phyloP scores from a whole-genome alignment of 2,797 vertebrate genomes.

The Catostomus latipinnis region DNA sequence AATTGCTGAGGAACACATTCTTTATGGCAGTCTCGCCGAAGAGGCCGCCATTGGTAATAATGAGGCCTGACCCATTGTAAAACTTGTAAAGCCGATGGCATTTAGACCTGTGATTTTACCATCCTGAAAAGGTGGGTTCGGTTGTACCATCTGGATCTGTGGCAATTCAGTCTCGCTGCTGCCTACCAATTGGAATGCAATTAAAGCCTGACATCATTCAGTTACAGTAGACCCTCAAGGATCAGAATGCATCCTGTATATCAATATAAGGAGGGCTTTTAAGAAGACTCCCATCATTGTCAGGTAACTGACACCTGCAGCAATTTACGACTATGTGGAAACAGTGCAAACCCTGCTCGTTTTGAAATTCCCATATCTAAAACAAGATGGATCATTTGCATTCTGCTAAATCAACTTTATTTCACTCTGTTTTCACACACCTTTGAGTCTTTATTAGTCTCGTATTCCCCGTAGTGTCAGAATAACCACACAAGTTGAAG shows the following conservation, averaged over 20 bases:
- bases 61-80: slow-evolving; percentile 83
- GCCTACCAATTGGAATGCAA: slow-evolving; percentile 44
- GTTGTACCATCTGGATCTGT: slow-evolving; percentile 63
- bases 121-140: slow-evolving; percentile 73
- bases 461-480: slow-evolving; percentile 10
- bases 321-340: slow-evolving; percentile 23
- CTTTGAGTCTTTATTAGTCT: slow-evolving; percentile 11
- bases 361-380: slow-evolving; percentile 24
- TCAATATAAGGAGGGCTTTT: slow-evolving; percentile 34
- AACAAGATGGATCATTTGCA: slow-evolving; percentile 1
- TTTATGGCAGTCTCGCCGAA: slow-evolving; percentile 87
- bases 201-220: slow-evolving; percentile 42
- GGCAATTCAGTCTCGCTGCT: slow-evolving; percentile 35
- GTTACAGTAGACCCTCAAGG: slow-evolving; percentile 39
- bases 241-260: slow-evolving; percentile 14
- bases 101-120: slow-evolving; percentile 81
- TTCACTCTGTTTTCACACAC: background rate
- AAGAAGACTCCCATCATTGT: slow-evolving; percentile 21
- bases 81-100: slow-evolving; percentile 88
- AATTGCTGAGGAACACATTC: slow-evolving; percentile 91
- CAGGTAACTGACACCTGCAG: slow-evolving; percentile 14
- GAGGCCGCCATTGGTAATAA: slow-evolving; percentile 88
- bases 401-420: background rate
- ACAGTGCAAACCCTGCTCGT: background rate
- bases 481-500: slow-evolving; percentile 19